phyloP scores from a whole-genome alignment of 2,888 invertebrate species.

The Gastrophysa polygoni region DNA sequence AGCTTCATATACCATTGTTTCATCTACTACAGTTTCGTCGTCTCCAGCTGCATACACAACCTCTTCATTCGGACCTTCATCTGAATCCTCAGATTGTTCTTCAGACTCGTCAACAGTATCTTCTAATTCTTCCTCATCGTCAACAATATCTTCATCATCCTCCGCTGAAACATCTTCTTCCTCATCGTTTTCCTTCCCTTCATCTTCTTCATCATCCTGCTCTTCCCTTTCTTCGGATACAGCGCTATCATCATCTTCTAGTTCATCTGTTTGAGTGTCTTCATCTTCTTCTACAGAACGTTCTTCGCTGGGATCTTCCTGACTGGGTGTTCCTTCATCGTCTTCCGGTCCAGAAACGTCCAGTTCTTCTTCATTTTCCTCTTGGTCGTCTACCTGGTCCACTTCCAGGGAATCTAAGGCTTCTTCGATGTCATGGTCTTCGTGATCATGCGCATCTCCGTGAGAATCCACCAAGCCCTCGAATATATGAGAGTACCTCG shows the following conservation, averaged over 20 bases:
- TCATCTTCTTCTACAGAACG: constrained; percentile 36
- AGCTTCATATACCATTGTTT: constrained; percentile 46
- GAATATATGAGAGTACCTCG: constrained; percentile 75
- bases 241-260: constrained; percentile 41
- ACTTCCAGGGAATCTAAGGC: constrained; percentile 53
- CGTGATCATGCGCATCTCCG: constrained; percentile 50
- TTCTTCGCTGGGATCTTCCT: constrained; percentile 45
- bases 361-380: constrained; percentile 39
- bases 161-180: constrained; percentile 40
- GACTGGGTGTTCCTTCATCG: constrained; percentile 33
- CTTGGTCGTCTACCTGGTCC: constrained; percentile 31
- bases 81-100: constrained; percentile 18
- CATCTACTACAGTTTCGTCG: constrained; percentile 46
- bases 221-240: constrained; percentile 49
- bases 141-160: constrained; percentile 23
- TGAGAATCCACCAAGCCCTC: constrained; percentile 79
- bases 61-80: constrained; percentile 35
- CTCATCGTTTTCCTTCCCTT: constrained; percentile 47
- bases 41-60: constrained; percentile 46
- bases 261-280: constrained; percentile 3
- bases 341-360: constrained; percentile 22
- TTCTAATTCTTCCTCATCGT: constrained; percentile 47
- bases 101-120: constrained; percentile 53
- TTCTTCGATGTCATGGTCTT: constrained; percentile 41
- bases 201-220: constrained; percentile 42